A percentile compares a stretch with the other conserved stretches of the same genome.
Conservation (phyloP, 2,888 invertebrate species). For the Belgica antarctica region DNA sequence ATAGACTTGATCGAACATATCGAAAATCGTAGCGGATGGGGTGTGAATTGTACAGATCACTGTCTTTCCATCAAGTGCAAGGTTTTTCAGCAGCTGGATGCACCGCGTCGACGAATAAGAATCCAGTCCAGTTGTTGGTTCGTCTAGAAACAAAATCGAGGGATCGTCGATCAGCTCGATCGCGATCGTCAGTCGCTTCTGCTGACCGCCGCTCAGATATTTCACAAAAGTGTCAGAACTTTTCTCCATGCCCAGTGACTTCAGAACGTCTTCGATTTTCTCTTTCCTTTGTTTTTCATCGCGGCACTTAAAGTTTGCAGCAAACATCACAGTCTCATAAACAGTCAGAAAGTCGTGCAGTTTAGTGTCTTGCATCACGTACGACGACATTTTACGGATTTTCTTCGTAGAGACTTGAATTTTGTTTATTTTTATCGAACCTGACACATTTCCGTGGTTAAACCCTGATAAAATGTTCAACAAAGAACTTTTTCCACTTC, state of each 20-base stretch:
- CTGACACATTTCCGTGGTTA: not conserved
- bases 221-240: constrained; percentile 1
- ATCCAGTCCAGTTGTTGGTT: constrained; percentile 66
- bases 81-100: constrained; percentile 71
- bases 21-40: constrained; percentile 80
- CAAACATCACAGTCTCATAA: constrained; percentile 79
- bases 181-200: constrained; percentile 30
- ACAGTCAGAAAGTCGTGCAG: constrained; percentile 81
- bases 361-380: constrained; percentile 85
- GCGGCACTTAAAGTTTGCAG: constrained; percentile 74
- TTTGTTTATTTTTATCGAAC: not conserved
- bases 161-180: constrained; percentile 29
- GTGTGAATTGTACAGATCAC: constrained; percentile 89
- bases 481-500: constrained; percentile 30
- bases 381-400: constrained; percentile 4
- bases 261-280: constrained; percentile 61
- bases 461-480: constrained; percentile 24
- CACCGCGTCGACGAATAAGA: constrained; percentile 81
- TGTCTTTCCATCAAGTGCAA: constrained; percentile 81
- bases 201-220: constrained; percentile 34
- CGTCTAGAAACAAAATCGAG: constrained; percentile 26
- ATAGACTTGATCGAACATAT: constrained; percentile 86
- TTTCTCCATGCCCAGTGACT: constrained; percentile 56
- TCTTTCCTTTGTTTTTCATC: not conserved
- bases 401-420: not conserved